Conservation (phyloP, 2,797 vertebrate species). For the Sebastes vulpes region DNA sequence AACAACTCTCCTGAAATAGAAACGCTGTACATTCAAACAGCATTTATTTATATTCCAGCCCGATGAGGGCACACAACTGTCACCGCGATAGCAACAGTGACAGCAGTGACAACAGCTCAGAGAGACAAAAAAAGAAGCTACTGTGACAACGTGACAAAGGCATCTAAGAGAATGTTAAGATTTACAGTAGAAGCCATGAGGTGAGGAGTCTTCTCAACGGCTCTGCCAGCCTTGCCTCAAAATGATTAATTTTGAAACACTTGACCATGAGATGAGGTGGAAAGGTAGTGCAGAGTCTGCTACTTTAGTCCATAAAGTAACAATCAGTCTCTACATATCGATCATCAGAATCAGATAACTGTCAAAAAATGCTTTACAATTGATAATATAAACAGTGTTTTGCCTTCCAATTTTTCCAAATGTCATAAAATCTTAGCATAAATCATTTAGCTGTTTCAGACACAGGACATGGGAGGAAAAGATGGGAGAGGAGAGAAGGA, state of each 20-base stretch:
- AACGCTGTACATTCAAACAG: neutral
- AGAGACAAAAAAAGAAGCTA: neutral
- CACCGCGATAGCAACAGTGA: neutral
- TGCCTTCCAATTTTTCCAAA: neutral
- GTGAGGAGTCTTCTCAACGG: conserved; percentile 21
- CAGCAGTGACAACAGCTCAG: conserved; percentile 17
- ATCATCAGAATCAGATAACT: neutral
- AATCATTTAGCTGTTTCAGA: neutral
- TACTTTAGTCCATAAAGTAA: neutral
- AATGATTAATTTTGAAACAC: conserved; percentile 23
- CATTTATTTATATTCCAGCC: conserved; percentile 34
- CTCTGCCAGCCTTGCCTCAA: conserved; percentile 20
- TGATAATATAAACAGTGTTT: neutral
- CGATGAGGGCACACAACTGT: conserved; percentile 4
- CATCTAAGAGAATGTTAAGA: conserved; percentile 22
- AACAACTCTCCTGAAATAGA: conserved; percentile 16
- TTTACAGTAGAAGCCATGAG: conserved; percentile 29
- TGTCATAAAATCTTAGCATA: neutral
- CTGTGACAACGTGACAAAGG: conserved; percentile 32
- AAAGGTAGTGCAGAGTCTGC: neutral
- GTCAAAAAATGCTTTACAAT: neutral
- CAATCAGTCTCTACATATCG: neutral
- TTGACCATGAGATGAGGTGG: conserved; percentile 2
- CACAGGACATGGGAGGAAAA: neutral
- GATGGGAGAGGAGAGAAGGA: neutral